Conservation (phyloP, 2,113 vertebrate species). For the Corythoichthys intestinalis region DNA sequence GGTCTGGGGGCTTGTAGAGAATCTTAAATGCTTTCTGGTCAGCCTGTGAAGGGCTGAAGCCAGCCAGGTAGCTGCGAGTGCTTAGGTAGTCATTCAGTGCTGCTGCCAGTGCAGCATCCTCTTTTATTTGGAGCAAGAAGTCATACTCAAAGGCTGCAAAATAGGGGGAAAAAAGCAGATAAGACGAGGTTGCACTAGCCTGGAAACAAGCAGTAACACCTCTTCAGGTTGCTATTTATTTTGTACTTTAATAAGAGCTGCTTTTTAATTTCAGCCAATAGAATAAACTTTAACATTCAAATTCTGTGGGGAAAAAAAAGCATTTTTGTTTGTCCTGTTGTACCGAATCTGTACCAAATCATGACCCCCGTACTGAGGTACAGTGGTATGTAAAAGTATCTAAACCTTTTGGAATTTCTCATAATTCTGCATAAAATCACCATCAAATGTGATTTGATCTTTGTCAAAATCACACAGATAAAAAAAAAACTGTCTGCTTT, state of each 20-base stretch:
- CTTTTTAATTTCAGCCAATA: too few species aligned
- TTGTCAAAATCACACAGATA: too few species aligned
- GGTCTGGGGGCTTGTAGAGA: conserved; percentile 80
- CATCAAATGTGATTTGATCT: too few species aligned
- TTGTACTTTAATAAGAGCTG: too few species aligned
- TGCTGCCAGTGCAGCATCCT: conserved; percentile 77
- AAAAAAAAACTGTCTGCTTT: too few species aligned
- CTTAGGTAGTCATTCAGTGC: conserved; percentile 88
- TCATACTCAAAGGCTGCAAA: conserved; percentile 88
- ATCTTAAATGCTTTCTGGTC: conserved; percentile 83
- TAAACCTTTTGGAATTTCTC: too few species aligned
- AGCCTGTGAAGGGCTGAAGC: conserved; percentile 84
- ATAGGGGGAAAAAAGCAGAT: conserved; percentile 75
- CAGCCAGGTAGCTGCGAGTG: conserved; percentile 91
- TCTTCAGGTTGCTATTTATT: neutral
- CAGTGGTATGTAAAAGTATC: too few species aligned
- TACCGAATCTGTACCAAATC: too few species aligned
- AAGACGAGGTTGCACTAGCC: conserved; percentile 11
- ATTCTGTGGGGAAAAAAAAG: neutral
- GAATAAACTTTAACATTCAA: neutral
- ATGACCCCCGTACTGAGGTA: too few species aligned
- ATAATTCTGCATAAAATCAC: too few species aligned
- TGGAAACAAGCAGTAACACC: conserved; percentile 1
- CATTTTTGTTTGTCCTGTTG: too few species aligned
- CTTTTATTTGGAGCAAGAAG: conserved; percentile 85